A percentile compares a stretch with the other conserved stretches of the same genome.
Conservation (phyloP, 2,113 vertebrate species). For the Hippocampus barbouri region DNA sequence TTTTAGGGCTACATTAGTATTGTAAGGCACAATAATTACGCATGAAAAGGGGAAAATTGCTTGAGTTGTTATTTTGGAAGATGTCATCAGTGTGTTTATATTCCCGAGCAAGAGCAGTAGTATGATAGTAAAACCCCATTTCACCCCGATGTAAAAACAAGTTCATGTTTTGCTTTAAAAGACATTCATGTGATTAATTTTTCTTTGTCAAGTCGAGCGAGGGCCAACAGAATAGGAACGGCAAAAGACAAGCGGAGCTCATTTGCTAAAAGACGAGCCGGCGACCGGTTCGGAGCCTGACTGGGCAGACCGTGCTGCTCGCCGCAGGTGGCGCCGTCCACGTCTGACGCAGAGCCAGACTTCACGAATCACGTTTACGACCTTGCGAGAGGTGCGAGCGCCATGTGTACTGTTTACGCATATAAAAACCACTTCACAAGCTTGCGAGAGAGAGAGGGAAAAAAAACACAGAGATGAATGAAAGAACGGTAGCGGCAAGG, state of each 20-base stretch:
- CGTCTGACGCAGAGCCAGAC: neutral
- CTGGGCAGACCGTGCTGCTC: neutral
- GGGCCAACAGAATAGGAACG: neutral
- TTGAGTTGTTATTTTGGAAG: neutral
- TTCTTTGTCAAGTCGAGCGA: neutral
- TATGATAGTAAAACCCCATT: neutral
- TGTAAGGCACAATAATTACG: neutral
- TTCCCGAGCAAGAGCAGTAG: too few relatives aligned
- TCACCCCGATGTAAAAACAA: neutral
- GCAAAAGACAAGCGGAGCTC: conserved; percentile 34
- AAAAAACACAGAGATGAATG: conserved; percentile 56
- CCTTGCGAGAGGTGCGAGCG: conserved; percentile 33
- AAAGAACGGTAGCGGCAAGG: conserved; percentile 50
- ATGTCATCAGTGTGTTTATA: neutral
- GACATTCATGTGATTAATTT: neutral
- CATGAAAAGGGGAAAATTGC: neutral
- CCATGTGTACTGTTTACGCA: conserved; percentile 45
- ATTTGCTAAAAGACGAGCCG: conserved; percentile 52
- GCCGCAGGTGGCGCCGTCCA: conserved; percentile 40
- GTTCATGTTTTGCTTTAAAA: neutral
- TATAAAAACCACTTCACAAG: conserved; percentile 47
- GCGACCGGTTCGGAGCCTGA: conserved; percentile 24
- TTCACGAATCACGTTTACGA: conserved; percentile 7
- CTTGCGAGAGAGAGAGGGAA: conserved; percentile 42
- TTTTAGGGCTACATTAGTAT: neutral